Evolutionary conservation across 2,797 vertebrate species (phyloP), one percentile per base, ranked within the genome.

Genomic region (Todus mexicanus): DNA sequence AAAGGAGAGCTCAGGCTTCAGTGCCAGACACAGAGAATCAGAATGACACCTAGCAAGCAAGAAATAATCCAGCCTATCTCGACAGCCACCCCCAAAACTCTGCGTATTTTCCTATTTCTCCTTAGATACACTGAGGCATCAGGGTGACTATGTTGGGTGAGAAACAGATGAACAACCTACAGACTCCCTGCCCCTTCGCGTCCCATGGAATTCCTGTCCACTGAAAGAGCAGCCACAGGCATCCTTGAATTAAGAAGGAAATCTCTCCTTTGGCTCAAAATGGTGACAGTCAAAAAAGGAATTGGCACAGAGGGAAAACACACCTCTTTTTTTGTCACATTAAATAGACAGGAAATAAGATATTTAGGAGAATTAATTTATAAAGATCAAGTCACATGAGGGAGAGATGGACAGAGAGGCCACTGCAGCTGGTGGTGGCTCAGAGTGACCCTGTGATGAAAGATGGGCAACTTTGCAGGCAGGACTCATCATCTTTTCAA

Each of bases 391-490:
- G 35, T 29, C 61, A 71, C 60, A 23, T 23, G 9, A 14, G 47
- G 63, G 66, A 40, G 51, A 72, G 73, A 59, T 10, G 66, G 48
- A 19, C 59, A 61, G 93, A 80, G 65, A 91, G 84, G 82, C 88
- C 21, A 4, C 86, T 73, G 90, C 94, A 85, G 94, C 57, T 93
- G 94, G 90, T 53, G 83, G 89, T 66, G 69, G 89, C 90, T 92
- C 70, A 4, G 61, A 69, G 48, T 86, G 93, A 97, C 95, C 96
- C 85, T 42, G 70, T 42, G 90, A 29, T 94, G 95, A 97, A 70
- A 95, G 97, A 95, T 8, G 47, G 70, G 89, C 94, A 84, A 42
- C 45, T 84, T 29, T 69, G 56, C 80, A 90, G 81, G 90, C 91
- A 25, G 53, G 56, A 45, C 45, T 26, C 65, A 60, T 66, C 57